phyloP scores from a whole-genome alignment of 2,113 vertebrate species.

The Ploceus nigricollis region DNA sequence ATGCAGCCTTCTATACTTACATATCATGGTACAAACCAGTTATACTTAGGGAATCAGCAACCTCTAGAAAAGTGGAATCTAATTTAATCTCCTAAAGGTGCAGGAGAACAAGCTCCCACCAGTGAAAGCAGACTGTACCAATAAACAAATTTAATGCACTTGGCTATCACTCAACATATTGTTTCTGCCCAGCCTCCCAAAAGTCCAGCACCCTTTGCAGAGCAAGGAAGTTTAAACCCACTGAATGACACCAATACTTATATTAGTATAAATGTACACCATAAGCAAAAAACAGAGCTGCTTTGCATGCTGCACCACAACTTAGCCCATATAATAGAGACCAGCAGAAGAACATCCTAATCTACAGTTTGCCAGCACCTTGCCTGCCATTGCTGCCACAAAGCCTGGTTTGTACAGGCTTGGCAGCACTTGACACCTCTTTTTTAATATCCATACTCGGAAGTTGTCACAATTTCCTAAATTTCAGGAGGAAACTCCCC shows the following conservation, averaged over 20 bases:
- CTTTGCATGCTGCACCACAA: neutral
- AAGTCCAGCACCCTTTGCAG: neutral
- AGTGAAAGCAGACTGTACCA: neutral
- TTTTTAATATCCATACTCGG: neutral
- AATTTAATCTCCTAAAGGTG: neutral
- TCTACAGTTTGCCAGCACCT: neutral
- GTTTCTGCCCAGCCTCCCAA: neutral
- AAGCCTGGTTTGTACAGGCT: neutral
- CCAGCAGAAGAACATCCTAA: neutral
- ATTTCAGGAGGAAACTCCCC: neutral
- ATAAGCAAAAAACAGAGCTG: neutral
- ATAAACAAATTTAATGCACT: fast-evolving
- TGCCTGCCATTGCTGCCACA: neutral
- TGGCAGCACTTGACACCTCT: neutral
- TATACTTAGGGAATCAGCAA: neutral
- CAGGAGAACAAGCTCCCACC: fast-evolving
- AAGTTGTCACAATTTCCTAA: neutral
- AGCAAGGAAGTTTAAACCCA: neutral
- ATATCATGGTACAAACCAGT: neutral
- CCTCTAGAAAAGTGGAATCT: neutral
- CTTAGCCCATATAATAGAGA: neutral
- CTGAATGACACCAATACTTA: fast-evolving
- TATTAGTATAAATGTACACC: neutral
- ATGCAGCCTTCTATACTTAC: fast-evolving
- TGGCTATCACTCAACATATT: neutral